Conservation (phyloP, 2,888 invertebrate species). For the Hyposoter dolosus region DNA sequence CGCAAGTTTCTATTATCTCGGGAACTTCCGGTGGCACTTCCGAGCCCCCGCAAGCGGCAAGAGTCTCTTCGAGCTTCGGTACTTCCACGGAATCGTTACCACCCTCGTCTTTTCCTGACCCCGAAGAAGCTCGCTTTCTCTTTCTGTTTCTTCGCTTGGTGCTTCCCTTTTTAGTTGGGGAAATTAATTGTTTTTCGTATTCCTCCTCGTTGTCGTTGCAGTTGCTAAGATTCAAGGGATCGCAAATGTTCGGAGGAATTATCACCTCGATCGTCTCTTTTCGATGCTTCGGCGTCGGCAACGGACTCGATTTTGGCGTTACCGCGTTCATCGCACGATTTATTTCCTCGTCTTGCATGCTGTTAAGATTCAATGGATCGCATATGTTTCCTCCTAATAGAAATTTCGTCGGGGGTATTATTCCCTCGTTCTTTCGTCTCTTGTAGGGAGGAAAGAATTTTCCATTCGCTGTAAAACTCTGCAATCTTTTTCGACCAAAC, state of each 20-base stretch:
- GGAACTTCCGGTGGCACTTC: neutral
- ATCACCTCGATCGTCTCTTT: conserved; percentile 95
- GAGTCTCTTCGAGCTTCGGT: neutral
- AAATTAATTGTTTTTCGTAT: conserved; percentile 92
- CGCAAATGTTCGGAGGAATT: conserved; percentile 96
- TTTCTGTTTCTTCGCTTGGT: conserved; percentile 89
- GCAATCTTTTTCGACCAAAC: conserved; percentile 88
- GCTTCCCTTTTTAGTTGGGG: conserved; percentile 87
- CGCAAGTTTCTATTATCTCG: neutral
- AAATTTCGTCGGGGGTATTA: conserved; percentile 96
- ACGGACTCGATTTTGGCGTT: conserved; percentile 96
- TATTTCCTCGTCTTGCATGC: conserved; percentile 93
- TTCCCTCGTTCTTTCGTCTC: conserved; percentile 89
- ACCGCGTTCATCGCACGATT: conserved; percentile 94
- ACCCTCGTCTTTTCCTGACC: conserved; percentile 84
- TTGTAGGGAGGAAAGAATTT: conserved; percentile 92
- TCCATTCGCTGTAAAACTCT: conserved; percentile 88
- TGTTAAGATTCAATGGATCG: conserved; percentile 97
- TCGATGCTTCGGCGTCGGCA: conserved; percentile 92
- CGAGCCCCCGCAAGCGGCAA: neutral
- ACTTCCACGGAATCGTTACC: conserved; percentile 77
- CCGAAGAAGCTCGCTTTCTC: conserved; percentile 87
- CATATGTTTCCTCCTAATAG: conserved; percentile 97
- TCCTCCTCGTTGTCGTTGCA: conserved; percentile 92
- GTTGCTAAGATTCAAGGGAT: conserved; percentile 92